Conservation (phyloP, 2,113 vertebrate species). For the Dryoscopus gambensis region DNA sequence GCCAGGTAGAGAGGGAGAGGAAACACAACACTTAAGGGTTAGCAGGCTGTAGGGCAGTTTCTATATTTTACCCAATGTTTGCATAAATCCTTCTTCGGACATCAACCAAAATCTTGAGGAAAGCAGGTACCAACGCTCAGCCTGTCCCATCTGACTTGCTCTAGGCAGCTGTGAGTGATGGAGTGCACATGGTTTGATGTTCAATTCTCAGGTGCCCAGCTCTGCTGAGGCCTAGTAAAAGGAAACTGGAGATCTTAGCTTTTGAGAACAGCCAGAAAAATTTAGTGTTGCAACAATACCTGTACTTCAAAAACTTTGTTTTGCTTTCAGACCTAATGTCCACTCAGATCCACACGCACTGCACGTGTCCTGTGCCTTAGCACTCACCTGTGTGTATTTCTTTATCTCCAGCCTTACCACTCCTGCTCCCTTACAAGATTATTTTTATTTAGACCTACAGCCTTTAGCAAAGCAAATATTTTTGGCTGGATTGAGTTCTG, state of each 20-base stretch:
- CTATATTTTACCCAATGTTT: background rate
- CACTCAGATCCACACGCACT: background rate
- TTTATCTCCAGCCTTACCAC: background rate
- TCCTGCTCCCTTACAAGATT: background rate
- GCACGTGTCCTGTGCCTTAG: background rate
- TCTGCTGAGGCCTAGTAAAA: background rate
- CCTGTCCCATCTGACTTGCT: background rate
- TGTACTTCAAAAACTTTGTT: background rate
- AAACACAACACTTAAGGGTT: background rate
- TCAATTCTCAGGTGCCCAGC: background rate
- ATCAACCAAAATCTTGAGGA: background rate
- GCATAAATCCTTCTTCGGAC: background rate
- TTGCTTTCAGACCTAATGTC: background rate
- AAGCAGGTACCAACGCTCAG: background rate
- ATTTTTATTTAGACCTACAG: background rate
- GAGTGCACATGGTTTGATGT: background rate
- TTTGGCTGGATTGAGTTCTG: background rate
- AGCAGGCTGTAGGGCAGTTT: background rate
- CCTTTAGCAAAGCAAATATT: background rate
- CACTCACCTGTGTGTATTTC: background rate
- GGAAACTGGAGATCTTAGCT: background rate
- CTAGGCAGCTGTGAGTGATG: background rate
- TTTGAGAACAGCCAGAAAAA: background rate
- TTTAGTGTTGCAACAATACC: background rate
- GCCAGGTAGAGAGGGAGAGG: background rate